Percentiles rank a stretch among this genome's conserved stretches.
These are phyloP conservation scores for Pholis gunnellus DNA, from an alignment of 2,113 vertebrate species.

Conservation along the genomic window DNA sequence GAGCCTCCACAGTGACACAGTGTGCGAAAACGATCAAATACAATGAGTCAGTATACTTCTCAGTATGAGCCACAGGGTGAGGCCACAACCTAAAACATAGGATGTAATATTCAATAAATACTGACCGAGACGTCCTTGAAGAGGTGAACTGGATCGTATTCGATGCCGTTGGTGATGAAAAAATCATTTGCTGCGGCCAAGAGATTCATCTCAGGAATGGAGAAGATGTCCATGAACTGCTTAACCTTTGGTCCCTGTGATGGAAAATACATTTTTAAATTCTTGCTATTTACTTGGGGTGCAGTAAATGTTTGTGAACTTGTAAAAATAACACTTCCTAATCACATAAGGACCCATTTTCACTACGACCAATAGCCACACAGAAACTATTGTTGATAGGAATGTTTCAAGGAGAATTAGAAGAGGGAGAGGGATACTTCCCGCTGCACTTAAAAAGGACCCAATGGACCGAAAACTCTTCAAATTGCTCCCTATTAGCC, in stretches of 20 bases:
- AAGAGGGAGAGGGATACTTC: conserved; percentile 9
- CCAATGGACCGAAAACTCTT: conserved; percentile 23
- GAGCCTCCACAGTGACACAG: conserved; percentile 18
- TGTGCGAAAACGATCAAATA: background rate
- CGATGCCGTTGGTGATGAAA: conserved; percentile 87
- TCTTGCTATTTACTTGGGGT: too few relatives aligned
- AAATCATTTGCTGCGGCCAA: conserved; percentile 88
- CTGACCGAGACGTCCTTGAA: conserved; percentile 90
- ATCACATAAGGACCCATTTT: conserved; percentile 12
- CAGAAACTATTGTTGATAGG: background rate
- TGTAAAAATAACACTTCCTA: background rate
- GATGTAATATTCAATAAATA: background rate
- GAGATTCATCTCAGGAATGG: conserved; percentile 89
- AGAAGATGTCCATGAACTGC: conserved; percentile 92
- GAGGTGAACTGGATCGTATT: conserved; percentile 89
- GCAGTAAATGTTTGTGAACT: background rate
- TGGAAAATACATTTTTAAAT: background rate
- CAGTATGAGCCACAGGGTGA: conserved; percentile 15
- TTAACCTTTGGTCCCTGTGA: conserved; percentile 87
- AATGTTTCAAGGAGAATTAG: conserved; percentile 34
- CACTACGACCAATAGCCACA: background rate
- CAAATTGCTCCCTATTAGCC: conserved; percentile 38
- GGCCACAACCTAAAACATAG: background rate
- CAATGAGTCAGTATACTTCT: background rate
- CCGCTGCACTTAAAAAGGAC: conserved; percentile 34